Conservation (phyloP, 2,888 invertebrate genomes). For the Criorhina ranunculi region DNA sequence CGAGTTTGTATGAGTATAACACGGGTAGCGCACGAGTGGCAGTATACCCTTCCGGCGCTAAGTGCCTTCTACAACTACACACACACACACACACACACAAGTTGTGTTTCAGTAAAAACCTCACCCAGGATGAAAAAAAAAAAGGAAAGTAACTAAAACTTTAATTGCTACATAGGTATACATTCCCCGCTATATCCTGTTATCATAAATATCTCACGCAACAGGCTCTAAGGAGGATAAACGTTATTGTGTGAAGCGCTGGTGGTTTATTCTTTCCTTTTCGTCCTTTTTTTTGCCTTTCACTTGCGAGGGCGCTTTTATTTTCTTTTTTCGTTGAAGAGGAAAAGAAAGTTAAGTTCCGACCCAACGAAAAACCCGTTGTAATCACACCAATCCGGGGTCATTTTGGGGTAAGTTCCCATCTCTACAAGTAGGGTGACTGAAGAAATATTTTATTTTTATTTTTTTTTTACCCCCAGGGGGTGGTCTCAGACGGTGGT, state of each 20-base stretch:
- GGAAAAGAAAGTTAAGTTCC: conserved; percentile 26
- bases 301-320: conserved; percentile 8
- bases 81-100: conserved; percentile 51
- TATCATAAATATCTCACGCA: conserved; percentile 75
- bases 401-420: conserved; percentile 40
- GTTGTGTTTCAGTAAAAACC: conserved; percentile 23
- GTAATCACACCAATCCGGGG: conserved; percentile 43
- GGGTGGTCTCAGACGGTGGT: conserved; percentile 1
- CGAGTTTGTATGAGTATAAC: background rate
- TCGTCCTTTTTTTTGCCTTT: conserved; percentile 5
- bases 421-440: background rate
- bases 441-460: conserved; percentile 20
- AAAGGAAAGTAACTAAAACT: conserved; percentile 49
- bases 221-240: conserved; percentile 67
- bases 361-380: conserved; percentile 10
- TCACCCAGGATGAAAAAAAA: conserved; percentile 21
- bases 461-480: conserved; percentile 15
- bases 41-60: conserved; percentile 71
- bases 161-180: conserved; percentile 74
- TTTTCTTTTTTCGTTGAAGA: too few relatives aligned
- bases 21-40: conserved; percentile 7
- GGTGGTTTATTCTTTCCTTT: background rate
- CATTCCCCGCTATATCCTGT: conserved; percentile 60
- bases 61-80: conserved; percentile 55
- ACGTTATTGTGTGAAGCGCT: conserved; percentile 41